Conservation (phyloP, 2,888 invertebrate species). For the Pegoplata infirma region DNA sequence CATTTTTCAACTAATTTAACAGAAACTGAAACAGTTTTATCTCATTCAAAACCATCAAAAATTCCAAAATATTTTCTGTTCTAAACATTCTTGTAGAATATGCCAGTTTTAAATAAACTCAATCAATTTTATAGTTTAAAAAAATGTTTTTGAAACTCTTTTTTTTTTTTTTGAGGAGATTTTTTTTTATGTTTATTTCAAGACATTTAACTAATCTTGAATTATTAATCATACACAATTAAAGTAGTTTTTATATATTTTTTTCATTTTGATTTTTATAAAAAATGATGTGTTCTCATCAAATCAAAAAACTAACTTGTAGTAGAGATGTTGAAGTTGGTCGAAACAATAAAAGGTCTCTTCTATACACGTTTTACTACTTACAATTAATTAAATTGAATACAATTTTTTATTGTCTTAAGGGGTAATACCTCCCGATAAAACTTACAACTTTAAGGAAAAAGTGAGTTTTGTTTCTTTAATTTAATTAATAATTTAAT, state of each 20-base stretch:
- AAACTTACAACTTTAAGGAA: too few species aligned
- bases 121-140: conserved; percentile 38
- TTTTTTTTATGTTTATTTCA: not conserved
- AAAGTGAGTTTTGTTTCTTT: too few species aligned
- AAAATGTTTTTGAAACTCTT: not conserved
- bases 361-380: conserved; percentile 40
- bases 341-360: conserved; percentile 8
- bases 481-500: too few species aligned
- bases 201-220: conserved; percentile 33
- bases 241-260: conserved; percentile 10
- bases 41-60: not conserved
- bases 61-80: not conserved
- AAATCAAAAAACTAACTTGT: not conserved
- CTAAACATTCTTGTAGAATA: not conserved
- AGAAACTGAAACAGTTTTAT: conserved; percentile 14
- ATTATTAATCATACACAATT: conserved; percentile 54
- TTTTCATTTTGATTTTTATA: not conserved
- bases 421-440: too few species aligned
- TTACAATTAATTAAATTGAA: conserved; percentile 48
- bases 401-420: conserved; percentile 47
- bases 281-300: conserved; percentile 22
- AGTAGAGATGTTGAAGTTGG: not conserved
- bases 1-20: conserved; percentile 16
- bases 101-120: not conserved
- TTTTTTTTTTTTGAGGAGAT: conserved; percentile 2